Conservation (phyloP, 2,797 vertebrate species). For the Nannoperca obscura region DNA sequence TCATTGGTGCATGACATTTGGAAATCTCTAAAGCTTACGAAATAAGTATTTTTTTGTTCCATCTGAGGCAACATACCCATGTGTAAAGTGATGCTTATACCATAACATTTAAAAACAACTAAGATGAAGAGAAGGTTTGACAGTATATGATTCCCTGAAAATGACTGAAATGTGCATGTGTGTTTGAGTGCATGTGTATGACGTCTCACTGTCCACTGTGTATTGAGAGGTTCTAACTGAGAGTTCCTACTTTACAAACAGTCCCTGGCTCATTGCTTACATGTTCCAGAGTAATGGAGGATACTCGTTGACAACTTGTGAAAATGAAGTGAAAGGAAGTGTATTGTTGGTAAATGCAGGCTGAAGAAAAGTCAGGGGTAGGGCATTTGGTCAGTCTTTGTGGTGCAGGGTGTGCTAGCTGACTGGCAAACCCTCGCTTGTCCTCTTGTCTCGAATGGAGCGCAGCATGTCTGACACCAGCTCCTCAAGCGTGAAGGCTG, state of each 20-base stretch:
- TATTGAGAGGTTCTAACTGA: constrained; percentile 53
- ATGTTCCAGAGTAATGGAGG: constrained; percentile 49
- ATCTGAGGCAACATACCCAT: constrained; percentile 35
- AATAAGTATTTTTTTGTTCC: constrained; percentile 31
- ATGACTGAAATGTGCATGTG: constrained; percentile 53
- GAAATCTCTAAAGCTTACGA: constrained; percentile 39
- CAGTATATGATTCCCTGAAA: constrained; percentile 74
- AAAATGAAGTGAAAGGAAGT: constrained; percentile 46
- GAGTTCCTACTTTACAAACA: constrained; percentile 49
- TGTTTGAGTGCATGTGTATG: constrained; percentile 39
- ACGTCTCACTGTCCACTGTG: constrained; percentile 34
- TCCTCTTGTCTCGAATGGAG: constrained; percentile 77
- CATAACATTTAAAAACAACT: constrained; percentile 73
- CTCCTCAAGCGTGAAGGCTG: constrained; percentile 78
- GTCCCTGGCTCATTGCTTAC: constrained; percentile 26
- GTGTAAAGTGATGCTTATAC: constrained; percentile 56
- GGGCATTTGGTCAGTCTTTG: constrained; percentile 37
- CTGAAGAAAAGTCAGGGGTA: constrained; percentile 39
- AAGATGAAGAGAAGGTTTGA: constrained; percentile 66
- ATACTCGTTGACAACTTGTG: constrained; percentile 46
- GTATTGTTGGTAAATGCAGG: constrained; percentile 45
- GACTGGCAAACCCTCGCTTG: constrained; percentile 70
- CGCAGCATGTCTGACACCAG: constrained; percentile 85
- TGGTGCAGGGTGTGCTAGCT: constrained; percentile 73
- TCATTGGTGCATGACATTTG: constrained; percentile 43